Evolutionary conservation across 2,888 invertebrate species (phyloP).

Genomic region (Pediacus dermestoides): DNA sequence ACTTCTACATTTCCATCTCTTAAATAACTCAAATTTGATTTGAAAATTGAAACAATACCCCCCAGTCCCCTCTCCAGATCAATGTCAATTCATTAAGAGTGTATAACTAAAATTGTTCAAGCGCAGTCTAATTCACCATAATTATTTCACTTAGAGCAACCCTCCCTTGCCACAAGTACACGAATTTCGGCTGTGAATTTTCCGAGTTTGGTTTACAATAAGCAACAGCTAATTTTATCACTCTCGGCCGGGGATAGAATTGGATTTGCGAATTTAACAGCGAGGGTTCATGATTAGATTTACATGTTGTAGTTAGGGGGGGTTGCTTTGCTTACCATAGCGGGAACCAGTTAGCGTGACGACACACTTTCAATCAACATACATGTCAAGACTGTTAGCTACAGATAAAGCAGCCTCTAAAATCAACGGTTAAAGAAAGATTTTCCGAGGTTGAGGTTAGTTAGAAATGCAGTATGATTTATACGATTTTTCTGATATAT

Average conservation of each 20-base stretch:
- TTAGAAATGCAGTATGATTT: conserved; percentile 5
- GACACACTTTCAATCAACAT: conserved; percentile 48
- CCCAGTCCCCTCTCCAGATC: conserved; percentile 41
- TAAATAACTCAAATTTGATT: conserved; percentile 46
- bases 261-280: conserved; percentile 52
- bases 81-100: conserved; percentile 50
- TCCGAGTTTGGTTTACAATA: conserved; percentile 56
- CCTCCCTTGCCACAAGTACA: conserved; percentile 46
- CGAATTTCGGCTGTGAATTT: conserved; percentile 52
- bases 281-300: conserved; percentile 51
- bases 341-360: conserved; percentile 39
- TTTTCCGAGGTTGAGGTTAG: conserved; percentile 2
- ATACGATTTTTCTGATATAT: conserved; percentile 3
- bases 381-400: no score
- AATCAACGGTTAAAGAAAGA: no score
- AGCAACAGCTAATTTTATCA: conserved; percentile 54
- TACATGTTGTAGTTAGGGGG: conserved; percentile 47
- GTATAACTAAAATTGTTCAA: conserved; percentile 45
- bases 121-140: conserved; percentile 48
- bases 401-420: no score
- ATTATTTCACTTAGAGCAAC: conserved; percentile 48
- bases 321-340: conserved; percentile 24
- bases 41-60: conserved; percentile 46
- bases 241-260: conserved; percentile 49
- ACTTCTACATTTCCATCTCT: no score